A percentile compares a stretch with the other conserved stretches of the same genome.
Conservation (phyloP, 1,140 invertebrate species). For the Armadillidium nasatum region DNA sequence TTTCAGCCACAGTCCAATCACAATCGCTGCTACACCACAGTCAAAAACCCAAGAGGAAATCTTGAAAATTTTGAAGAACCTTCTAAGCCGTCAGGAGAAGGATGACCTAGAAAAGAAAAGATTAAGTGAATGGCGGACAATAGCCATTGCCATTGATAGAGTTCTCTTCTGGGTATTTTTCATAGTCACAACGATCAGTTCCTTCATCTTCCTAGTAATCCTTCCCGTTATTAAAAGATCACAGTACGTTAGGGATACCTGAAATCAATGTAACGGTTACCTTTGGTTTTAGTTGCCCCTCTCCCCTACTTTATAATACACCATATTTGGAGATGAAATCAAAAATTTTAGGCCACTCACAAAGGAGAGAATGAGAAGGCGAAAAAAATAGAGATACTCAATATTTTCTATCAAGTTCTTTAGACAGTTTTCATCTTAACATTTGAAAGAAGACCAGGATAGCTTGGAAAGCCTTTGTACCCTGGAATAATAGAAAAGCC, state of each 20-base stretch:
- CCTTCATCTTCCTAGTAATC: slow-evolving; percentile 53
- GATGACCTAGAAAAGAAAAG: slow-evolving; percentile 48
- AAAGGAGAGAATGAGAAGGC: too few species aligned
- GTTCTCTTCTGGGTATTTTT: slow-evolving; percentile 60
- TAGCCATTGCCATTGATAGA: slow-evolving; percentile 57
- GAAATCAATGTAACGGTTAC: slow-evolving; percentile 7
- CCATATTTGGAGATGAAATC: not conserved
- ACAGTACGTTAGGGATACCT: slow-evolving; percentile 42
- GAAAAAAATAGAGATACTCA: too few species aligned
- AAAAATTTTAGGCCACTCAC: not conserved
- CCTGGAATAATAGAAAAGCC: too few species aligned
- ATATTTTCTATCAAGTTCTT: too few species aligned
- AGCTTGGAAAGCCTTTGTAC: too few species aligned
- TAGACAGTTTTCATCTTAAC: too few species aligned
- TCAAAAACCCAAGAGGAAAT: slow-evolving; percentile 48
- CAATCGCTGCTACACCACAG: slow-evolving; percentile 22
- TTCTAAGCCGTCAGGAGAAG: slow-evolving; percentile 48
- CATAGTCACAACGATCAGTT: slow-evolving; percentile 53
- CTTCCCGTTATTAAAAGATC: slow-evolving; percentile 51
- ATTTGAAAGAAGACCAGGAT: too few species aligned
- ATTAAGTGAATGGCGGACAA: slow-evolving; percentile 44
- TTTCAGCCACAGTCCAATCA: slow-evolving; percentile 43
- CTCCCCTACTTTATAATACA: not conserved
- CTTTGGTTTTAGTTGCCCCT: not conserved
- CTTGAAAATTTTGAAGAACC: slow-evolving; percentile 45